Conservation (phyloP, 2,888 invertebrate genomes). For the Odontothrips loti region DNA sequence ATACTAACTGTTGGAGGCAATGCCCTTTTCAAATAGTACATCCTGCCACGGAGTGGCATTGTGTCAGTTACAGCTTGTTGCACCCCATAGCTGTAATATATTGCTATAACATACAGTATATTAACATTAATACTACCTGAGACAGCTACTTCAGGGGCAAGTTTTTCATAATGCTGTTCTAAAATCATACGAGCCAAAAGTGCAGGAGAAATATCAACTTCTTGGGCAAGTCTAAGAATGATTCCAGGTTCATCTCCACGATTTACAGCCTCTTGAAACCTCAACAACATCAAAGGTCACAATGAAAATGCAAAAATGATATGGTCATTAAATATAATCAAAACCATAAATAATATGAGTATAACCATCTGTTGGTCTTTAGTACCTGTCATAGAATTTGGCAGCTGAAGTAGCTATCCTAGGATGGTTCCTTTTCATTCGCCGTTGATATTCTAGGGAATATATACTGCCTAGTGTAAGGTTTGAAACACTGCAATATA, state of each 20-base stretch:
- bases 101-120: no score
- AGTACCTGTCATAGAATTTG: slow-evolving; percentile 9
- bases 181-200: slow-evolving; percentile 57
- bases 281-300: slow-evolving; percentile 34
- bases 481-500: neutral
- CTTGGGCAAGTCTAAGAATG: slow-evolving; percentile 55
- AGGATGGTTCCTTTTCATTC: neutral
- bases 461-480: neutral
- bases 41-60: neutral
- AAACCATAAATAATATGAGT: neutral
- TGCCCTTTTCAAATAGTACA: neutral
- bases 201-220: slow-evolving; percentile 55
- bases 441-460: slow-evolving; percentile 2
- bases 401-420: neutral
- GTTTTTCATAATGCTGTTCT: slow-evolving; percentile 50
- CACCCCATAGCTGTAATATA: no score
- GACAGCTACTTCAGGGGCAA: slow-evolving; percentile 38
- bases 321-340: neutral
- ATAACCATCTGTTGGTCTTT: neutral
- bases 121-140: slow-evolving; percentile 6
- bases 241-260: slow-evolving; percentile 55
- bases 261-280: slow-evolving; percentile 47
- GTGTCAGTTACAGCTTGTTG: no score
- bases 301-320: neutral
- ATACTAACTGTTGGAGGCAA: neutral